Evolutionary conservation across 2,888 invertebrate genomes (phyloP).

Genomic region (Platycheirus albimanus): DNA sequence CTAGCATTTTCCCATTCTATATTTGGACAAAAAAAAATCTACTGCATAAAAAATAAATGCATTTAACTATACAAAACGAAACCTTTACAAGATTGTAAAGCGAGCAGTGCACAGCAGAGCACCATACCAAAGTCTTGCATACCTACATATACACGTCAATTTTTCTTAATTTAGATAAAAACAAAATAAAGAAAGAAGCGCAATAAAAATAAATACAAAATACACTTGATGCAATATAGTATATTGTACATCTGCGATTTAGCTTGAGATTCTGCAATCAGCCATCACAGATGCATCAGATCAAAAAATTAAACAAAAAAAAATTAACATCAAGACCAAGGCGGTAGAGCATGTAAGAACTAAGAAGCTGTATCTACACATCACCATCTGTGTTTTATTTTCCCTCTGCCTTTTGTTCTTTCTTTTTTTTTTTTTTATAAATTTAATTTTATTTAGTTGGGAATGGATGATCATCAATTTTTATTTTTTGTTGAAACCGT

Average conservation of each 20-base stretch:
- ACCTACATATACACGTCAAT: conserved; percentile 27
- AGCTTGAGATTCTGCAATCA: conserved; percentile 62
- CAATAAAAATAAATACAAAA: conserved; percentile 40
- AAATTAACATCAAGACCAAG: neutral
- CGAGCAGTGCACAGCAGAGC: conserved; percentile 20
- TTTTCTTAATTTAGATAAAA: conserved; percentile 66
- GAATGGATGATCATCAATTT: conserved; percentile 14
- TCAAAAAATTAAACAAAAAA: conserved; percentile 5
- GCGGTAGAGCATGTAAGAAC: conserved; percentile 27
- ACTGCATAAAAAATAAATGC: conserved; percentile 23
- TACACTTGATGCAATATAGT: conserved; percentile 28
- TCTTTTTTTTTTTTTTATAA: conserved; percentile 6
- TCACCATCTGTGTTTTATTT: conserved; percentile 59
- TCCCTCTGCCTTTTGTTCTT: conserved; percentile 15
- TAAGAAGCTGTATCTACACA: conserved; percentile 34
- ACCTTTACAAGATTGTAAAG: conserved; percentile 21
- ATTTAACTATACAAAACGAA: neutral
- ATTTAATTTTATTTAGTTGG: conserved; percentile 46
- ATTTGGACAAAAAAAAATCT: conserved; percentile 11
- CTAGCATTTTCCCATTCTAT: neutral
- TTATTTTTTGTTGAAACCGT: conserved; percentile 11
- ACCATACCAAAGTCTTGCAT: conserved; percentile 42
- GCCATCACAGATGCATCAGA: conserved; percentile 59
- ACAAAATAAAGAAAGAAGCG: conserved; percentile 23
- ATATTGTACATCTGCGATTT: conserved; percentile 55